Evolutionary conservation across 2,888 invertebrate species (phyloP), one percentile per base, ranked within the genome.

Genomic region (Vesta saturnalis): DNA sequence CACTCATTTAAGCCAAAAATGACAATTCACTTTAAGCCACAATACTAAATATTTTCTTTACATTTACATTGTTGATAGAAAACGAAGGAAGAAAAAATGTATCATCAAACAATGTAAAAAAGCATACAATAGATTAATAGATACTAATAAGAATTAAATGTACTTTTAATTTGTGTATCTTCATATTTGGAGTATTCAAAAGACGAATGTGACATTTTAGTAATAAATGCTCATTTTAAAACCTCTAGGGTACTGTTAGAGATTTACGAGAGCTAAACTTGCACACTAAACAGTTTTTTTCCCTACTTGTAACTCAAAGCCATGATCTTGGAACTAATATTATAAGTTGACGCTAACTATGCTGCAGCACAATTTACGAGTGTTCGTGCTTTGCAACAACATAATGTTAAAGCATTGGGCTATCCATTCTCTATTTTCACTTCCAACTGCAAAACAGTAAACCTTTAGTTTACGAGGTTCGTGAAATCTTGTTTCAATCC

Each of bases 301-400:
- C 19, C 52, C 52, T 19, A 59, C 46, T 55, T 46, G 62, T 67
- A 67, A 63, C 47, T 67, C 58, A 43, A 56, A 55, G 67, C 67
- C 63, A 67, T 67, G 67, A 67, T 67, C 67, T 67, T 64, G 63
- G 67, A 67, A 67, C 62, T 67, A 67, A 63, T 67, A 67, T 67
- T 67, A 60, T 67, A 63, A 67, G 63, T 63, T 63, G 67, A 67
- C 67, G 63, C 59, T 67, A 67, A 67, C 67, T 67, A 67, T 67
- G 62, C 63, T 63, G 63, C 63, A 21, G 59, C 52, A 59, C 30
- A 67, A 67, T 67, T 67, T 67, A 67, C 60, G 58, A 47, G 47
- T 16, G 62, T 62, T 62, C 67, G 62, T 67, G 67, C 67, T 61
- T 52, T 56, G 59, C 55, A 62, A 62, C 67, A 62, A 58, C 58